A percentile compares a stretch with the other conserved stretches of the same genome.
Evolutionary conservation across 2,113 vertebrate genomes (phyloP).

Genomic region (Tragulus kanchil): DNA sequence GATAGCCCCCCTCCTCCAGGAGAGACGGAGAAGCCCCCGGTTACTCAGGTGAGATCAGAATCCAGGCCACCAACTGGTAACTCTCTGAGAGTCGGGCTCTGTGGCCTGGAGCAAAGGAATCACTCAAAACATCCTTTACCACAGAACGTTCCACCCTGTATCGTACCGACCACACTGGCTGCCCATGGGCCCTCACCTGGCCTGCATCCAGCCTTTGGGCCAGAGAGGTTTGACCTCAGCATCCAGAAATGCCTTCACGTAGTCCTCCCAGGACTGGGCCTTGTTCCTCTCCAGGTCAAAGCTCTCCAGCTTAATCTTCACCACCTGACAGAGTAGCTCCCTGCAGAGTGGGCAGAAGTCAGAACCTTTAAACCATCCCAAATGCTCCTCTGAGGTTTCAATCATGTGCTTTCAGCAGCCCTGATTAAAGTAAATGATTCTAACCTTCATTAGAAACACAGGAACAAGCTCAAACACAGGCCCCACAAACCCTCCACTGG

Average conservation of each 20-base stretch:
- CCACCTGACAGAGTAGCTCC: slow-evolving; percentile 91
- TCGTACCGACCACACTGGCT: background rate
- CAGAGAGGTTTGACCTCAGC: slow-evolving; percentile 95
- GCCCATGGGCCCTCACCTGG: slow-evolving; percentile 89
- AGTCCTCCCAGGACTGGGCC: slow-evolving; percentile 91
- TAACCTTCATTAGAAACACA: slow-evolving; percentile 48
- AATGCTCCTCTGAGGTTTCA: slow-evolving; percentile 39
- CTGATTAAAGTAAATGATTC: slow-evolving; percentile 63
- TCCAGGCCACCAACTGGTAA: background rate
- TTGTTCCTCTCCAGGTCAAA: slow-evolving; percentile 89
- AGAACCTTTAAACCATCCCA: slow-evolving; percentile 65
- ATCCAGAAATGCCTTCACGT: slow-evolving; percentile 94
- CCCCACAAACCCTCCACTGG: slow-evolving; percentile 71
- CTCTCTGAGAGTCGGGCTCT: background rate
- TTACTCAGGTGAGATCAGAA: background rate
- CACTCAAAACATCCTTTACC: background rate
- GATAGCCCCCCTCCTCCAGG: background rate
- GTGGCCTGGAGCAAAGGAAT: background rate
- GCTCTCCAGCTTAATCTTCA: slow-evolving; percentile 92
- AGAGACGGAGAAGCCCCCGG: background rate
- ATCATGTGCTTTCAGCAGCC: slow-evolving; percentile 55
- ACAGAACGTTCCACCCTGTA: background rate
- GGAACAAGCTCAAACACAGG: slow-evolving; percentile 57
- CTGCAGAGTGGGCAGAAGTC: slow-evolving; percentile 86
- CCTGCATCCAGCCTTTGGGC: slow-evolving; percentile 99